Evolutionary conservation across 2,797 vertebrate genomes (phyloP), one percentile per base, ranked within the genome.

Genomic region (Acanthopagrus latus): DNA sequence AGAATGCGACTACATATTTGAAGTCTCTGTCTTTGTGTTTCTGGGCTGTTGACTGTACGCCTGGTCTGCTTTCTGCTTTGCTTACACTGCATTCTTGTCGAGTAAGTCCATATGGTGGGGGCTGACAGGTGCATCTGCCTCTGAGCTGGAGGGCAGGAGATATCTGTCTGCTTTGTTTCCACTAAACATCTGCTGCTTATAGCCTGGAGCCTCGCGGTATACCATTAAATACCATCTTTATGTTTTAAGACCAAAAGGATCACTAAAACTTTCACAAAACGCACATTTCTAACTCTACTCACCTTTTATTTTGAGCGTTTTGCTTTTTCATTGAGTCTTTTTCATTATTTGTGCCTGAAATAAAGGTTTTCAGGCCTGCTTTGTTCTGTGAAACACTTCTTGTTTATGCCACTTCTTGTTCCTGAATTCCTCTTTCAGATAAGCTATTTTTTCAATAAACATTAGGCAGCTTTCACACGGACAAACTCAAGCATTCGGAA

Each of bases 81-180:
- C 81, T 73, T 62, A 79, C 75, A 69, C 78, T 80, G 76, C 84
- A 85, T 88, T 90, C 80, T 58, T 80, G 79, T 63, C 23, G 76
- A 62, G 46, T 70, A 46, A 43, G 82, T 82, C 85, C 80, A 86
- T 89, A 87, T 88, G 86, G 90, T 56, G 48, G 77, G 72, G 79
- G 70, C 54, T 82, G 87, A 93, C 94, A 95, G 94, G 94, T 95
- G 95, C 92, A 86, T 84, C 83, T 90, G 86, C 74, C 86, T 75
- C 83, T 75, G 27, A 85, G 87, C 91, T 90, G 82, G 56, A 85
- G 86, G 92, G 88, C 88, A 88, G 68, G 63, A 92, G 86, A 85
- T 87, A 75, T 48, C 48, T 71, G 62, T 72, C 64, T 57, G 58
- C 84, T 93, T 94, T 94, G 91, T 94, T 92, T 89, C 85, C 87